Conservation (phyloP, 2,888 invertebrate genomes). For the Desoria tigrina region DNA sequence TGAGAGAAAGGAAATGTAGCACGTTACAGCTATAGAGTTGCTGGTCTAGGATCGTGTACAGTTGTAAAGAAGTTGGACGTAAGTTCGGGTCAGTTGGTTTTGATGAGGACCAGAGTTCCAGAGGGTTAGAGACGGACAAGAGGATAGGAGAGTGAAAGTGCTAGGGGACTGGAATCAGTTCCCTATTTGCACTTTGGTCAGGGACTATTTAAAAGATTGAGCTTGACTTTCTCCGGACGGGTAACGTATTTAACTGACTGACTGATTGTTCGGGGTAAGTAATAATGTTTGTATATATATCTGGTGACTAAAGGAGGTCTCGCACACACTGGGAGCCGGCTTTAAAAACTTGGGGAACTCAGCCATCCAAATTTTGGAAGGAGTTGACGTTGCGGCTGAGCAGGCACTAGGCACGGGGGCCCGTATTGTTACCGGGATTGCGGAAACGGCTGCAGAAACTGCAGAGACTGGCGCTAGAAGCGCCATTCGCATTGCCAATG, state of each 20-base stretch:
- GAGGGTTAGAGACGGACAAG: no score
- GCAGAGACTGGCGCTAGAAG: conserved; percentile 53
- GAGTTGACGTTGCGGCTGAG: conserved; percentile 52
- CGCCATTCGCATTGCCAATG: conserved; percentile 54
- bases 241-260: conserved; percentile 8
- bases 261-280: conserved; percentile 22
- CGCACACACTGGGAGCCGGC: conserved; percentile 51
- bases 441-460: conserved; percentile 53
- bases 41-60: no score
- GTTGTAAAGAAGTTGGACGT: no score
- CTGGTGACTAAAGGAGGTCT: conserved; percentile 49
- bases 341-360: conserved; percentile 53
- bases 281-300: conserved; percentile 26
- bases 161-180: no score
- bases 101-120: no score
- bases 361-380: conserved; percentile 54
- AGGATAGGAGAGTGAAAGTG: no score
- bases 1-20: no score
- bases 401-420: conserved; percentile 54
- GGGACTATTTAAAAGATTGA: no score
- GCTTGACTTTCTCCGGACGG: not conserved
- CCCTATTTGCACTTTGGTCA: no score
- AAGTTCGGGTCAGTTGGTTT: no score
- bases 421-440: conserved; percentile 53
- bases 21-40: no score